Base-by-base conservation (phyloP, 2,113 vertebrate species). In the Oxyura jamaicensis region DNA sequence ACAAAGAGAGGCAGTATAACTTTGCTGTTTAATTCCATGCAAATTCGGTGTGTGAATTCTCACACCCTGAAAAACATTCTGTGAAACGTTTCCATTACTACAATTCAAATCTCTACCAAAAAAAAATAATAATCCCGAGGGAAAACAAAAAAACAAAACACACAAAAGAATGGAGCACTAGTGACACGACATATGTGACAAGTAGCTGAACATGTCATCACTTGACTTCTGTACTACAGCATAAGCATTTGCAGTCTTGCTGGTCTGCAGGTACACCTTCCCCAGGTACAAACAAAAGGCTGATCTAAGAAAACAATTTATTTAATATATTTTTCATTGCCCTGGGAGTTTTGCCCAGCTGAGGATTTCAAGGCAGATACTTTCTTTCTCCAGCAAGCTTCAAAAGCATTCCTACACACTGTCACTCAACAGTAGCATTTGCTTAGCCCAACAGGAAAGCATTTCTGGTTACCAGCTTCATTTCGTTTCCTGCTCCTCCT, bases 391-490 rank as follows among this genome's bases (percentile, higher is more conserved):
- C 58, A 18, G 26, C 26, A 52, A 42, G 60, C 48, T 81, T 77
- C 65, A 33, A 55, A 73, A 81, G 12, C 65, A 35, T 53, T 75
- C 42, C 50, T 53, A 28, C 3, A 4, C 23, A 22, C 50, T 1
- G 1, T 21, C 58, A 48, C 11, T 42, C 48, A 31, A 5, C 21
- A 19, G n/a, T n/a, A 66, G 22, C 35, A 3, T 59, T 66, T 36
- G 8, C 16, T 66, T 31, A 44, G 46, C 35, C 66, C 35, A 42
- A 11, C 0, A 44, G 35, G 9, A 41, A 52, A 52, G 18, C 13
- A 33, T 36, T 42, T 83, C 66, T 88, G 41, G 23, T 98, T 98
- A 99, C 99, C 98, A 99, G 98, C 93, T 99, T 99, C 92, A 98
- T 98, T 58, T 96, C 97, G 53, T 42, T 62, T 53, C 95, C 91